Conservation (phyloP, 2,797 vertebrate genomes). For the Falco biarmicus region DNA sequence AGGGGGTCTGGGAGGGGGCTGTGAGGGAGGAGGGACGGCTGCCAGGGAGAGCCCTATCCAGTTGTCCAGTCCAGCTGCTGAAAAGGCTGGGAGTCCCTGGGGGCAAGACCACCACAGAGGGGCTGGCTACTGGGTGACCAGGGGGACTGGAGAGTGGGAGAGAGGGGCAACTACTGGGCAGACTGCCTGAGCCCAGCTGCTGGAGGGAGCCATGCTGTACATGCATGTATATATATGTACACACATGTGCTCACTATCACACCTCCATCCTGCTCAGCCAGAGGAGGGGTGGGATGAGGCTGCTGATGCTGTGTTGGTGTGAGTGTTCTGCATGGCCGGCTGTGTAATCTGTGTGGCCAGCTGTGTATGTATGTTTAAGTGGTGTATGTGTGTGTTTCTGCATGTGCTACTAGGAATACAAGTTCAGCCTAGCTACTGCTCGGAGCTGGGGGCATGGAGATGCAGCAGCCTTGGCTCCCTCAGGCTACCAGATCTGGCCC, state of each 20-base stretch:
- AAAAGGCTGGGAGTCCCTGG: not conserved
- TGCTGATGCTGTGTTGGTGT: accelerated
- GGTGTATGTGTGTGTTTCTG: not conserved
- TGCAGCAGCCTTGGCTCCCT: not conserved
- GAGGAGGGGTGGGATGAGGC: not conserved
- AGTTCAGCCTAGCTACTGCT: not conserved
- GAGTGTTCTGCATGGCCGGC: not conserved
- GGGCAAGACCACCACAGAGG: accelerated
- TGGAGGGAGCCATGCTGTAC: not conserved
- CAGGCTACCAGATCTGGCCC: not conserved
- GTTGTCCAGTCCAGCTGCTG: not conserved
- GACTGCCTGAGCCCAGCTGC: not conserved
- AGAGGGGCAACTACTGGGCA: not conserved
- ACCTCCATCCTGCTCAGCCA: not conserved
- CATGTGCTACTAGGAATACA: not conserved
- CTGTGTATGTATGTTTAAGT: too few species aligned
- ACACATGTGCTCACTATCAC: not conserved
- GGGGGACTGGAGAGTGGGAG: not conserved
- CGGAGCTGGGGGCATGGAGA: not conserved
- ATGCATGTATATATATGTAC: not conserved
- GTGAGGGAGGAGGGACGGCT: too few species aligned
- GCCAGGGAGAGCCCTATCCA: not conserved
- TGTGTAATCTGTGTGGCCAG: not conserved
- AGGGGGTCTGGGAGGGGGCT: too few species aligned
- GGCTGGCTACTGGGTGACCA: not conserved